phyloP scores from a whole-genome alignment of 2,888 invertebrate genomes.

The Epinotia ramella region DNA sequence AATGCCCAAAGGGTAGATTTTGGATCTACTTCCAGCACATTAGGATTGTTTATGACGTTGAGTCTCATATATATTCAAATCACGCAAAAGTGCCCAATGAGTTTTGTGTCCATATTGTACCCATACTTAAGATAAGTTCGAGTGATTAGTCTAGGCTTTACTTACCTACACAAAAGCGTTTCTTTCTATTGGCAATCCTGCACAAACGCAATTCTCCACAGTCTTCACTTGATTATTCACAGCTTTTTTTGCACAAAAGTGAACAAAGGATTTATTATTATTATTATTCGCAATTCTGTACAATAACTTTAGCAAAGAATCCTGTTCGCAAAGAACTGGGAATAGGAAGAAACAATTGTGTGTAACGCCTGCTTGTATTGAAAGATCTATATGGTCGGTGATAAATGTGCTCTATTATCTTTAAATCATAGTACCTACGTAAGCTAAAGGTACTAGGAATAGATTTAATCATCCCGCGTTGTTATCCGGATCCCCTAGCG shows the following conservation, averaged over 20 bases:
- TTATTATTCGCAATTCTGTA: neutral
- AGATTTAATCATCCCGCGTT: constrained; percentile 42
- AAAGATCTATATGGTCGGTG: neutral
- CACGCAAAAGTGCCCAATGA: too few relatives aligned
- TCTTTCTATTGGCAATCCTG: neutral
- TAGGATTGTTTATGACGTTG: too few relatives aligned
- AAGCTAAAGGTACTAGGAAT: neutral
- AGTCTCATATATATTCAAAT: too few relatives aligned
- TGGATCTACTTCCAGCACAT: too few relatives aligned
- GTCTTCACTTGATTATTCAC: too few relatives aligned
- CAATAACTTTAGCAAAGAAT: neutral
- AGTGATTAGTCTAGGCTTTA: neutral
- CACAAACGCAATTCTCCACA: too few relatives aligned
- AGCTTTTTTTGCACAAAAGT: too few relatives aligned
- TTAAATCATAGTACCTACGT: neutral
- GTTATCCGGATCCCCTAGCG: constrained; percentile 54
- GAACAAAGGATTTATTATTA: too few relatives aligned
- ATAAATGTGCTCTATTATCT: neutral
- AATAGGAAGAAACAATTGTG: neutral
- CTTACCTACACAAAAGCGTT: neutral
- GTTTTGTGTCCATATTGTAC: too few relatives aligned
- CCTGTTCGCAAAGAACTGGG: neutral
- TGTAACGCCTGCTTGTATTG: too few relatives aligned
- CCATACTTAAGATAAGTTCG: too few relatives aligned
- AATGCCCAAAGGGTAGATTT: too few relatives aligned